Evolutionary conservation across 2,113 vertebrate species (phyloP).

Genomic region (Istiophorus platypterus): DNA sequence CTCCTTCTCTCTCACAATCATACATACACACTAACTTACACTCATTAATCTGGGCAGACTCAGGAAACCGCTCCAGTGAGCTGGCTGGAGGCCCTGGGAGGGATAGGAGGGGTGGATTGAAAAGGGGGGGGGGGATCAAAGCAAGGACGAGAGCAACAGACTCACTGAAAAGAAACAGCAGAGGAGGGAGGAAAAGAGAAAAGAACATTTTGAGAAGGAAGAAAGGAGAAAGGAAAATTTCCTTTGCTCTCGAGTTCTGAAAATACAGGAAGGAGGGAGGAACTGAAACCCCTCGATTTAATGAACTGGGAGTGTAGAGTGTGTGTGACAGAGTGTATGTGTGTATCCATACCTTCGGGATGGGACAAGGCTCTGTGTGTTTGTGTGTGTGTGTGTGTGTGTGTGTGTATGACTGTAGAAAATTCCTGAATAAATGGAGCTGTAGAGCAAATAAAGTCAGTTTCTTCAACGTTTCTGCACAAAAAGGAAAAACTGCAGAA

Average conservation of each 20-base stretch:
- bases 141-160: slow-evolving; percentile 74
- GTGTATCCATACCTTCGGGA: slow-evolving; percentile 45
- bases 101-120: slow-evolving; percentile 40
- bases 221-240: slow-evolving; percentile 81
- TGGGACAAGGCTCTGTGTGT: no score
- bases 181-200: slow-evolving; percentile 79
- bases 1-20: slow-evolving; percentile 63
- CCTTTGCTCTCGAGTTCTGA: slow-evolving; percentile 75
- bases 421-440: slow-evolving; percentile 13
- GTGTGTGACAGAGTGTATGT: slow-evolving; percentile 40
- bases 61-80: slow-evolving; percentile 86
- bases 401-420: slow-evolving; percentile 15
- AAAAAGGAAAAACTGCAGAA: slow-evolving; percentile 40
- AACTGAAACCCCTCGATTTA: slow-evolving; percentile 73
- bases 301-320: slow-evolving; percentile 63
- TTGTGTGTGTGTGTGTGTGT: no score
- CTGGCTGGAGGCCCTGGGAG: slow-evolving; percentile 83
- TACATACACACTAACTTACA: slow-evolving; percentile 74
- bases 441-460: slow-evolving; percentile 23
- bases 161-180: slow-evolving; percentile 83
- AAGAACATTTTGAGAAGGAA: slow-evolving; percentile 81
- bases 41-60: slow-evolving; percentile 86
- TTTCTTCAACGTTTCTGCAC: no score
- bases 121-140: slow-evolving; percentile 80
- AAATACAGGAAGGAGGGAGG: slow-evolving; percentile 71